phyloP scores from a whole-genome alignment of 2,113 vertebrate species.

The Emydocephalus ijimae region DNA sequence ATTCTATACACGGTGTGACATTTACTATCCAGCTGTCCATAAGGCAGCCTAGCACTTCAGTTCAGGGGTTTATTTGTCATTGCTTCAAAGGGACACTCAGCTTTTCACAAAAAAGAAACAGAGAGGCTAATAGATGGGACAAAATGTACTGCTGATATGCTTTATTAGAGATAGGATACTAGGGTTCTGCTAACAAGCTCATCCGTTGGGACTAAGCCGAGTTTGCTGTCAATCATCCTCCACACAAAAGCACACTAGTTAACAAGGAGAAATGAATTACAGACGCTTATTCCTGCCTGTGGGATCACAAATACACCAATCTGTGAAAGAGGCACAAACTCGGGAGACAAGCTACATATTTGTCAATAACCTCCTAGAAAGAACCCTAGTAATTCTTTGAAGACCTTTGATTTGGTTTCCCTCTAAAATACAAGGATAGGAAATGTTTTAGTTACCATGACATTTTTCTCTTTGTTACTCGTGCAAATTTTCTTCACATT shows the following conservation, averaged over 20 bases:
- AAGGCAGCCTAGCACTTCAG: slow-evolving; percentile 86
- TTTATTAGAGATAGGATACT: slow-evolving; percentile 87
- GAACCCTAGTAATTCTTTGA: slow-evolving; percentile 80
- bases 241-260: slow-evolving; percentile 81
- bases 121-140: slow-evolving; percentile 88
- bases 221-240: slow-evolving; percentile 85
- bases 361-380: slow-evolving; percentile 84
- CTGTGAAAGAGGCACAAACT: slow-evolving; percentile 82
- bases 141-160: slow-evolving; percentile 88
- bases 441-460: slow-evolving; percentile 83
- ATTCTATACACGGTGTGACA: slow-evolving; percentile 87
- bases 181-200: slow-evolving; percentile 86
- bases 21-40: slow-evolving; percentile 89
- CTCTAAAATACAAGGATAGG: slow-evolving; percentile 77
- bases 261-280: slow-evolving; percentile 83
- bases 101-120: slow-evolving; percentile 89
- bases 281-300: slow-evolving; percentile 82
- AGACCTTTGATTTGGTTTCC: slow-evolving; percentile 80
- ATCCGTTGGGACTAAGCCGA: slow-evolving; percentile 83
- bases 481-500: slow-evolving; percentile 80
- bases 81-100: slow-evolving; percentile 89
- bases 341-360: slow-evolving; percentile 81
- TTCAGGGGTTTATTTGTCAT: slow-evolving; percentile 87
- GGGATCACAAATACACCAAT: slow-evolving; percentile 83
- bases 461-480: slow-evolving; percentile 77